Evolutionary conservation across 2,113 vertebrate species (phyloP), one percentile per base, ranked within the genome.

Genomic region (Panthera tigris): DNA sequence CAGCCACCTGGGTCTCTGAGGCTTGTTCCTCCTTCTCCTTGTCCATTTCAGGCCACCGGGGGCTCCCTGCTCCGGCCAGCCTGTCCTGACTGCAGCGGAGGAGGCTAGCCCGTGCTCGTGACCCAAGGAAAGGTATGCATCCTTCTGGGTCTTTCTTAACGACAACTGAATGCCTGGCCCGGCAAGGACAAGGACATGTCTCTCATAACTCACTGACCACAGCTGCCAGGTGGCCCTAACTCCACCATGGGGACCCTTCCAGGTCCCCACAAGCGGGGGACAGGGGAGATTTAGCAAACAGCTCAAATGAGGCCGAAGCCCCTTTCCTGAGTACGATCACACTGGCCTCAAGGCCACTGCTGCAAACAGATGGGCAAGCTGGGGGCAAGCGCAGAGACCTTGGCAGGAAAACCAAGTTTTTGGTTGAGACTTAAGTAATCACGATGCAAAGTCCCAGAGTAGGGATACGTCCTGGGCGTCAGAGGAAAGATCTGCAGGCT

Each of bases 371-470:
- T 12, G 33, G 48, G 45, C 31, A 23, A 66, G 52, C 29, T 10
- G 9, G n/a, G 2, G 83, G 27, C 25, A 50, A 68, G 19, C 29
- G 8, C 39, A 63, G 79, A 66, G 33, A 66, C 41, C 78, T 6
- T 74, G 68, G 65, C 39, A 95, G 81, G 80, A 95, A 94, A 95
- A 85, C 13, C 45, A 57, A 82, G 33, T 36, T 92, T 50, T 69
- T 36, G 65, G 36, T 91, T 41, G 66, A 87, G 55, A 81, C 25
- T 33, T 48, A 10, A 88, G 65, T 10, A 25, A 57, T 39, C 2
- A 7, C 15, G n/a, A 57, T 7, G 81, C 39, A 69, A 8, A 4
- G 63, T 66, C 31, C 71, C 19, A 61, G 3, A 71, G 48, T 79
- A 81, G 55, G 18, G 0, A 0, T 3, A 81, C 9, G 21, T 52